Conservation (phyloP, 2,797 vertebrate species). For the Zalophus californianus region DNA sequence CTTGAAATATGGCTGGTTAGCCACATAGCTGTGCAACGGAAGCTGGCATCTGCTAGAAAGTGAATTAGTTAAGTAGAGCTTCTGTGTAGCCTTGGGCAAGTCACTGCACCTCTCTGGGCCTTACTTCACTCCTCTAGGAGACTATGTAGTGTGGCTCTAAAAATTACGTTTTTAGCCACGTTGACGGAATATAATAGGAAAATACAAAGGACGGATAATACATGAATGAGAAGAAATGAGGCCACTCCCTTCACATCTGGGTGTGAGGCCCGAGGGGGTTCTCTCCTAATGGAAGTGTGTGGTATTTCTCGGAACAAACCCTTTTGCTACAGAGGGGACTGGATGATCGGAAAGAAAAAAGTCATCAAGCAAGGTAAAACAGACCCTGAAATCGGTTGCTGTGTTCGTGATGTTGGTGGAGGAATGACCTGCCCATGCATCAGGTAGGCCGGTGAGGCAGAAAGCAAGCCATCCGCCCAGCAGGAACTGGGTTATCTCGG, state of each 20-base stretch:
- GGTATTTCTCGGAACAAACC: not conserved
- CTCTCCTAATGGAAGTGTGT: not conserved
- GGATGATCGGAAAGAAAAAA: not conserved
- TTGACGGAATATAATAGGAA: not conserved
- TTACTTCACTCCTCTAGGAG: not conserved
- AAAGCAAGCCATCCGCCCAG: not conserved
- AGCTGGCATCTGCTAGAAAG: not conserved
- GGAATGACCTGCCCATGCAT: not conserved
- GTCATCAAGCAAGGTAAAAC: not conserved
- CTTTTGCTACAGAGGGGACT: not conserved
- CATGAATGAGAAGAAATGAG: not conserved
- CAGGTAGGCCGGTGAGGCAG: not conserved
- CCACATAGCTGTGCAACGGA: not conserved
- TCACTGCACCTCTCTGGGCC: not conserved
- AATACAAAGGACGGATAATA: not conserved
- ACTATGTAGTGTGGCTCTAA: not conserved
- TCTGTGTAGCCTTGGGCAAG: not conserved
- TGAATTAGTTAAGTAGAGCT: rapidly evolving
- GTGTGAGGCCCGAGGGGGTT: not conserved
- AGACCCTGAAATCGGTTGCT: not conserved
- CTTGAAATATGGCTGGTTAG: not conserved
- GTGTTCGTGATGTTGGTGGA: not conserved
- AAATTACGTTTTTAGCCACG: not conserved
- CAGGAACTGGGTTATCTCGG: not conserved
- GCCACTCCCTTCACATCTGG: not conserved